Conservation (phyloP, 2,888 invertebrate genomes). For the Agapostemon virescens region DNA sequence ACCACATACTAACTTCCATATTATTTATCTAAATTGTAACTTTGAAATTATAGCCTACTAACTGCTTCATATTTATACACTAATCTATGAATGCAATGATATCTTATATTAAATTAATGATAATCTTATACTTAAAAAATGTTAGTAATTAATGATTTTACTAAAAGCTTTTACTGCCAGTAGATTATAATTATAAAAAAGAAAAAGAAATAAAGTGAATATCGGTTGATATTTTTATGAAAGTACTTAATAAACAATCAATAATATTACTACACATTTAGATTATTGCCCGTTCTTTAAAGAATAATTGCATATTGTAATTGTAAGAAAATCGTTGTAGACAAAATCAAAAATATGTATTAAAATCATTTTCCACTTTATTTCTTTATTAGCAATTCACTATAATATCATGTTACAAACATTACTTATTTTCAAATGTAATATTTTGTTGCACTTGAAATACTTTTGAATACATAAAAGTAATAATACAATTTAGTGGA, state of each 20-base stretch:
- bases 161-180: conserved; percentile 3
- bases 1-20: not conserved
- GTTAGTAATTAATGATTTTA: not conserved
- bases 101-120: not conserved
- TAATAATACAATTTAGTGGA: not conserved
- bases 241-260: not conserved
- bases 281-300: not conserved
- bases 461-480: not conserved
- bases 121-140: conserved; percentile 28
- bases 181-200: conserved; percentile 27
- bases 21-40: conserved; percentile 3
- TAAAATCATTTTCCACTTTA: conserved; percentile 20
- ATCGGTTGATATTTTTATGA: not conserved
- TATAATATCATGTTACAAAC: conserved; percentile 4
- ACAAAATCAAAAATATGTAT: not conserved
- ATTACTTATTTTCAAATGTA: conserved; percentile 24
- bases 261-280: not conserved
- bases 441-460: conserved; percentile 5
- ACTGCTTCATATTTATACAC: not conserved
- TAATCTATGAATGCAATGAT: conserved; percentile 1
- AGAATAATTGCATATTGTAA: not conserved
- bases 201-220: conserved; percentile 31
- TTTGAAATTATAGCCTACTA: not conserved
- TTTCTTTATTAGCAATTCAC: conserved; percentile 21
- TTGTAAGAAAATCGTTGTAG: not conserved